Evolutionary conservation across 2,113 vertebrate species (phyloP), one percentile per base, ranked within the genome.

Genomic region (Mormoops blainvillei): DNA sequence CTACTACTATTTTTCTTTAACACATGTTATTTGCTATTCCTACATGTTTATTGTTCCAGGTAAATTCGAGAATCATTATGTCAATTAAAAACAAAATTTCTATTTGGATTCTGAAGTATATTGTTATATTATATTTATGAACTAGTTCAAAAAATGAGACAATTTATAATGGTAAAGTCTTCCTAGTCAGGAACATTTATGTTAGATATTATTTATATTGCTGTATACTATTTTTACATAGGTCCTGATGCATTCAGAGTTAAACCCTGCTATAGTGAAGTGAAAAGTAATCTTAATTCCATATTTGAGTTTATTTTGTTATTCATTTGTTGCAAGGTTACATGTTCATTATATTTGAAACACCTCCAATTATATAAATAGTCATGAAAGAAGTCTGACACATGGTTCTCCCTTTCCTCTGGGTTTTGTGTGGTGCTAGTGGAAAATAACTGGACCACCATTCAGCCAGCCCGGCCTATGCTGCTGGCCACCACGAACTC

Each of bases 11-110:
- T 43, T 78, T 38, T 73, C 26, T 81, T 85, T 50, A 63, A 81
- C 15, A 73, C 7, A 50, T n/a, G 87, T 68, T 84, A 65, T 93
- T 56, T 70, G 86, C 16, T 87, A 12, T 67, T 87, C 36, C 61
- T 83, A 61, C 7, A 86, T 54, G 38, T 54, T 95, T 73, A 68
- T 11, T 89, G 20, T 41, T 83, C 8, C 31, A 54, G 41, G 74
- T n/a, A 70, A 82, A 87, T 84, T 61, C 31, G 20, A 74, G 5
- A 83, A 83, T 52, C 65, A 38, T 48, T n/a, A 56, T 5, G 7
- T 84, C 81, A 96, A 68, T 77, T 76, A 73, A 83, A 94, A 95
- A 81, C 52, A 93, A 87, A 83, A 83, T 68, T 82, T 36, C 20
- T 85, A 18, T 43, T 52, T 85, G 43, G 56, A 94, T 85, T 87